These are phyloP conservation scores for Cuculus canorus DNA, from an alignment of 2,797 vertebrate genomes.

Conservation along the genomic window DNA sequence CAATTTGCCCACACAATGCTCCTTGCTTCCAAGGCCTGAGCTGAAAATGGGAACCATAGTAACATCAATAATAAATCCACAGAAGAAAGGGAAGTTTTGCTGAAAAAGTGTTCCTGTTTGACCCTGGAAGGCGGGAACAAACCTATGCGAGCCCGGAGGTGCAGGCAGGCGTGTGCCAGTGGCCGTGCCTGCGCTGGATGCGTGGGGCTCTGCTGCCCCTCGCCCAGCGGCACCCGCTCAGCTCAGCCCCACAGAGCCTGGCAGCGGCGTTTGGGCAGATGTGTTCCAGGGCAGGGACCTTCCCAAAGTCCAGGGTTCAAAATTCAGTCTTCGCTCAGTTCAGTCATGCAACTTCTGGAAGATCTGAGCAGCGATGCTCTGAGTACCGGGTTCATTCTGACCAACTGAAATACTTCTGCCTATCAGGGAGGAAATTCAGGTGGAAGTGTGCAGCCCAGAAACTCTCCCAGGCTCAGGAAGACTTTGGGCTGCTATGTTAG, in stretches of 20 bases:
- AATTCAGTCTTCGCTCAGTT: neutral
- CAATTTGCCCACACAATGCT: neutral
- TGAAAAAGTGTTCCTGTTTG: neutral
- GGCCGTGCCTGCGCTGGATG: neutral
- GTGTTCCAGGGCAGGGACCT: neutral
- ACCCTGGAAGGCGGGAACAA: neutral
- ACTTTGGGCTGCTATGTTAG: neutral
- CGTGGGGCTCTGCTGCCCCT: neutral
- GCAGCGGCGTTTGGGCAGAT: neutral
- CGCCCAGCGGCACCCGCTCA: too few relatives aligned
- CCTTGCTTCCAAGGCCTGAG: neutral
- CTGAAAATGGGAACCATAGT: neutral
- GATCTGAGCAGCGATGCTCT: neutral
- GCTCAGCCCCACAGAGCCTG: neutral
- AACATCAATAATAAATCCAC: slow-evolving; percentile 18
- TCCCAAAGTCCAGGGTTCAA: neutral
- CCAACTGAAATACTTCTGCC: neutral
- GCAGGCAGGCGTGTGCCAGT: neutral
- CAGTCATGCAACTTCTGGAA: neutral
- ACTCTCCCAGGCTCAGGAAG: neutral
- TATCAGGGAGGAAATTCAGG: neutral
- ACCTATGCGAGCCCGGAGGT: neutral
- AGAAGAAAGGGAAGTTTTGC: neutral
- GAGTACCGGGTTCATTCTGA: neutral
- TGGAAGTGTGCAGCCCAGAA: neutral